Conservation (phyloP, 2,888 invertebrate species). For the Prosopocoilus inquinatus region DNA sequence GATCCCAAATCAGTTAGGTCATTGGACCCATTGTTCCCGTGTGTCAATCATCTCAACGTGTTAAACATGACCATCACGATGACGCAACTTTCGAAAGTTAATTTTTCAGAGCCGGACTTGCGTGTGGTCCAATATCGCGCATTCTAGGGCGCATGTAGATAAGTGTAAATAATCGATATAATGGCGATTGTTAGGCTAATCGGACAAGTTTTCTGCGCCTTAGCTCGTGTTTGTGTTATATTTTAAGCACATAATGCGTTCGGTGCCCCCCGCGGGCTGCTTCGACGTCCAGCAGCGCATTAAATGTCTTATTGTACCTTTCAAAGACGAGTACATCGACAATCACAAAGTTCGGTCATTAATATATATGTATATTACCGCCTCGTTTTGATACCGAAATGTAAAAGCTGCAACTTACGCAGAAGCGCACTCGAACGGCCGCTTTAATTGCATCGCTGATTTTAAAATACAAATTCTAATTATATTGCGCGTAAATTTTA, state of each 20-base stretch:
- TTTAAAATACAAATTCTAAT: too few species aligned
- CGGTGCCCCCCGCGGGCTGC: slow-evolving; percentile 14
- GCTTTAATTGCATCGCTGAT: too few species aligned
- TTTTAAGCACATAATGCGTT: slow-evolving; percentile 22
- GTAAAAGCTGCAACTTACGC: too few species aligned
- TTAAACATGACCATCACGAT: slow-evolving; percentile 10
- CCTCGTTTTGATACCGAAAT: too few species aligned
- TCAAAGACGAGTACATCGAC: not conserved
- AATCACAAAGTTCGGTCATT: too few species aligned
- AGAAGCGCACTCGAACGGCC: too few species aligned
- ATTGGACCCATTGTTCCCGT: not conserved
- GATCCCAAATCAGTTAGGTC: not conserved
- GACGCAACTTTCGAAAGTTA: not conserved
- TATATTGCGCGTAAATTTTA: too few species aligned
- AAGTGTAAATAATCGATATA: slow-evolving; percentile 31
- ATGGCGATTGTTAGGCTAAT: slow-evolving; percentile 27
- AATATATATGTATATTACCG: too few species aligned
- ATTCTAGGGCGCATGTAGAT: slow-evolving; percentile 25
- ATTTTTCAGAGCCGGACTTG: slow-evolving; percentile 5
- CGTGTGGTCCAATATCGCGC: slow-evolving; percentile 23
- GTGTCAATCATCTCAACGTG: slow-evolving; percentile 12
- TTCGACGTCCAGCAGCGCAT: slow-evolving; percentile 18
- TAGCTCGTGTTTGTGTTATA: slow-evolving; percentile 24
- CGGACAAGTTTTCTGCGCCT: slow-evolving; percentile 25
- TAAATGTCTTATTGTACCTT: slow-evolving; percentile 22